phyloP scores from a whole-genome alignment of 2,113 vertebrate species.

The Tinamus guttatus region DNA sequence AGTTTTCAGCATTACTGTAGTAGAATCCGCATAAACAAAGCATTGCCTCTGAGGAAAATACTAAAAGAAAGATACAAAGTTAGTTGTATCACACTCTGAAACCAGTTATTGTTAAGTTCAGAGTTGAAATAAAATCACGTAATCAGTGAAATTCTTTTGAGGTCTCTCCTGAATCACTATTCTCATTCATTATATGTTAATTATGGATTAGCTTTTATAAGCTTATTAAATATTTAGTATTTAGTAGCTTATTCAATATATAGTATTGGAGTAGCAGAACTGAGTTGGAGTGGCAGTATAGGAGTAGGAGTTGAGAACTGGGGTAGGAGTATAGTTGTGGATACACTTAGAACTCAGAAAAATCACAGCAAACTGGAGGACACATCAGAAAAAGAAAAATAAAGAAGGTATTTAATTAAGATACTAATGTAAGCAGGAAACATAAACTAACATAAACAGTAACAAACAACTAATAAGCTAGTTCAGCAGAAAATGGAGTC shows the following conservation, averaged over 20 bases:
- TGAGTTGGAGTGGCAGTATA: neutral
- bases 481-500: neutral
- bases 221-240: neutral
- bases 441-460: neutral
- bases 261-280: neutral
- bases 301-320: no score
- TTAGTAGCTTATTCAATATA: neutral
- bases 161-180: rapidly evolving
- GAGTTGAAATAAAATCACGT: neutral
- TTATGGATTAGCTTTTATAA: neutral
- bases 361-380: neutral
- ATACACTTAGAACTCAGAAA: neutral
- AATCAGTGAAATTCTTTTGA: neutral
- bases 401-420: neutral
- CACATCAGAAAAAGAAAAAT: neutral
- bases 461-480: neutral
- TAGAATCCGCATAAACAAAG: neutral
- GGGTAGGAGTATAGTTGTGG: neutral
- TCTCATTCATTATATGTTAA: neutral
- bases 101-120: neutral
- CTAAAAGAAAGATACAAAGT: neutral
- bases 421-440: neutral
- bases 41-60: neutral
- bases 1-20: neutral
- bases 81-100: neutral